Evolutionary conservation across 2,113 vertebrate genomes (phyloP).

Genomic region (Prunella himalayana): DNA sequence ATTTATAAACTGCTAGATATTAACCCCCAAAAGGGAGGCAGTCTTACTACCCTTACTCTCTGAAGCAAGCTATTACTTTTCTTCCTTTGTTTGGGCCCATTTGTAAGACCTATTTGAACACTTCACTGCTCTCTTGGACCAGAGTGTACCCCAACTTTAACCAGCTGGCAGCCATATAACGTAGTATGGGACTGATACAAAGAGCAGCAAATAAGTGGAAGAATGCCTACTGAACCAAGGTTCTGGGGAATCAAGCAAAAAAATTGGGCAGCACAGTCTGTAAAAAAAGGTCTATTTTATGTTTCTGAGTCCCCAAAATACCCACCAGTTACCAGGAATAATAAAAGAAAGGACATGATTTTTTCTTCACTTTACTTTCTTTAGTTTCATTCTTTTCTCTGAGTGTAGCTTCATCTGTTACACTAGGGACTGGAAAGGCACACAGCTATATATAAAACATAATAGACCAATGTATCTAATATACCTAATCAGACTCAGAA

Average conservation of each 20-base stretch:
- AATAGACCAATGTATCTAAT: not conserved
- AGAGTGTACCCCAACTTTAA: not conserved
- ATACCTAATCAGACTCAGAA: not conserved
- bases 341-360: not conserved
- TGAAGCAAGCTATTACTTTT: not conserved
- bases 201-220: not conserved
- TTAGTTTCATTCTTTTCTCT: not conserved
- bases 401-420: not conserved
- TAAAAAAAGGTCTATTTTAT: not conserved
- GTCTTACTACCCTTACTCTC: not conserved
- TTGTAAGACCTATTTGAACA: not conserved
- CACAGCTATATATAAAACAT: conserved; percentile 1
- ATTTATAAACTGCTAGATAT: conserved; percentile 6
- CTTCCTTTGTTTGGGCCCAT: not conserved
- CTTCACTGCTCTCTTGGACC: not conserved
- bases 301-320: not conserved
- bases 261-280: not conserved
- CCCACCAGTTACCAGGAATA: not conserved
- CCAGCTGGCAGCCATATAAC: not conserved
- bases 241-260: not conserved
- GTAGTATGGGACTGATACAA: not conserved
- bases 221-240: not conserved
- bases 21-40: not conserved
- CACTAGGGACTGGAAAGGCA: not conserved
- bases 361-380: not conserved